phyloP scores from a whole-genome alignment of 2,888 invertebrate genomes.

The Drosophila mettleri region DNA sequence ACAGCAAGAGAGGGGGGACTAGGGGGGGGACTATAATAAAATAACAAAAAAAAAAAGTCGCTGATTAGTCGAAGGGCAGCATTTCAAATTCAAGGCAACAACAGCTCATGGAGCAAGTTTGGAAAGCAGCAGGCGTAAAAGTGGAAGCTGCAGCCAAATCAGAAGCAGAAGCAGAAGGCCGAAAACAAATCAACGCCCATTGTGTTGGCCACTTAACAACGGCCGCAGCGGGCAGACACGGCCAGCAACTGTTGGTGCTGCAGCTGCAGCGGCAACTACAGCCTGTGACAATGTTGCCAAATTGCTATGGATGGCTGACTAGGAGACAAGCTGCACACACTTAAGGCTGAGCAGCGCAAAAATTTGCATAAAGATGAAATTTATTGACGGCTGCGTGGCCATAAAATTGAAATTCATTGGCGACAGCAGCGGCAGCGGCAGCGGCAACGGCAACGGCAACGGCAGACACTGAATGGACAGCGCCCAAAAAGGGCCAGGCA shows the following conservation, averaged over 20 bases:
- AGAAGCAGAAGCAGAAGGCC: neutral
- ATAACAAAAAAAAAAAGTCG: neutral
- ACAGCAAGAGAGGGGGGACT: no score
- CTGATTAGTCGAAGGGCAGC: neutral
- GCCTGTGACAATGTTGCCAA: conserved; percentile 73
- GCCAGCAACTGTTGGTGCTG: conserved; percentile 22
- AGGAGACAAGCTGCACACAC: conserved; percentile 8
- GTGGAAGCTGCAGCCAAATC: conserved; percentile 5
- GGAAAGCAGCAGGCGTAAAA: conserved; percentile 5
- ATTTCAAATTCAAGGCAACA: no score
- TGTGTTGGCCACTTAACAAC: conserved; percentile 45
- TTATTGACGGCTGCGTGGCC: conserved; percentile 75
- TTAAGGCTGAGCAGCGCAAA: conserved; percentile 13
- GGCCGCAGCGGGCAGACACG: conserved; percentile 13
- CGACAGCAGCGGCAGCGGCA: conserved; percentile 45
- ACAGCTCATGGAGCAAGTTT: neutral
- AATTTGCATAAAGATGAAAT: conserved; percentile 81
- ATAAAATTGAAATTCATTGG: conserved; percentile 79
- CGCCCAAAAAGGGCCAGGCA: conserved; percentile 23
- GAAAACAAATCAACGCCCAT: conserved; percentile 37
- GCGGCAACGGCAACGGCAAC: no score
- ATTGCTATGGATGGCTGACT: conserved; percentile 43
- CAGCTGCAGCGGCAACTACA: conserved; percentile 24
- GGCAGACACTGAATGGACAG: conserved; percentile 34
- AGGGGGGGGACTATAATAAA: neutral